phyloP scores from a whole-genome alignment of 92 coral and sea anemone species.

The Epizoanthus scotinus region DNA sequence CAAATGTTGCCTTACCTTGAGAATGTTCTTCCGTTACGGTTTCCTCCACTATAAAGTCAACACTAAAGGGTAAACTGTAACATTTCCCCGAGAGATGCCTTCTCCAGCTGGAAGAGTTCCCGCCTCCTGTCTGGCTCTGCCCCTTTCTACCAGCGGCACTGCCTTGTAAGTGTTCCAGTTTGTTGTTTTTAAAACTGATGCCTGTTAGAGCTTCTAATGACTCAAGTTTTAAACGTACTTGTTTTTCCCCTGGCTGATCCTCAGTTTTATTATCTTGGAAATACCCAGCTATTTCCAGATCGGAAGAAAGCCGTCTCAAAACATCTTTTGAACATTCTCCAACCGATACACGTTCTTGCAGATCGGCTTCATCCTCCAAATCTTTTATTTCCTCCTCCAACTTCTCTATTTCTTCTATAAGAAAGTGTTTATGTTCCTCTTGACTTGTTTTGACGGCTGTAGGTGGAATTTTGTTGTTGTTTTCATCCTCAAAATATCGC shows the following conservation, averaged over 20 bases:
- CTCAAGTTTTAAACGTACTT: conserved; percentile 40
- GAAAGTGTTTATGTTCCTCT: conserved; percentile 52
- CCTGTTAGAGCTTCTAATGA: conserved; percentile 71
- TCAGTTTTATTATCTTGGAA: background rate
- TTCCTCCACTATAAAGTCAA: conserved; percentile 79
- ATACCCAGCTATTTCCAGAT: conserved; percentile 17
- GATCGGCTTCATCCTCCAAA: conserved; percentile 63
- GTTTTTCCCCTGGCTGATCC: conserved; percentile 29
- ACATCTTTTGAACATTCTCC: conserved; percentile 43
- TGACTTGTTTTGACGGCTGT: conserved; percentile 49
- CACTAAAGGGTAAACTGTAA: conserved; percentile 62
- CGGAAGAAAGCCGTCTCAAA: conserved; percentile 45
- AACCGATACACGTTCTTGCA: conserved; percentile 52
- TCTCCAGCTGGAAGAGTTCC: conserved; percentile 41
- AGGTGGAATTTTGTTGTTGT: conserved; percentile 32
- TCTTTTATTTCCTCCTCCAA: conserved; percentile 61
- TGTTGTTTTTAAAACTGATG: conserved; percentile 51
- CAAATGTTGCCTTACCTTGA: conserved; percentile 1
- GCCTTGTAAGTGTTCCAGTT: conserved; percentile 36
- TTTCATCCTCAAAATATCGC: conserved; percentile 16
- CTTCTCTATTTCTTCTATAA: conserved; percentile 61
- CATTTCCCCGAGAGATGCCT: conserved; percentile 81
- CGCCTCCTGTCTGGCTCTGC: background rate
- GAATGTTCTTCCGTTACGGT: conserved; percentile 22
- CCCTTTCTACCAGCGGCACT: background rate